phyloP scores from a whole-genome alignment of 2,888 invertebrate species.

The Seira ritae region DNA sequence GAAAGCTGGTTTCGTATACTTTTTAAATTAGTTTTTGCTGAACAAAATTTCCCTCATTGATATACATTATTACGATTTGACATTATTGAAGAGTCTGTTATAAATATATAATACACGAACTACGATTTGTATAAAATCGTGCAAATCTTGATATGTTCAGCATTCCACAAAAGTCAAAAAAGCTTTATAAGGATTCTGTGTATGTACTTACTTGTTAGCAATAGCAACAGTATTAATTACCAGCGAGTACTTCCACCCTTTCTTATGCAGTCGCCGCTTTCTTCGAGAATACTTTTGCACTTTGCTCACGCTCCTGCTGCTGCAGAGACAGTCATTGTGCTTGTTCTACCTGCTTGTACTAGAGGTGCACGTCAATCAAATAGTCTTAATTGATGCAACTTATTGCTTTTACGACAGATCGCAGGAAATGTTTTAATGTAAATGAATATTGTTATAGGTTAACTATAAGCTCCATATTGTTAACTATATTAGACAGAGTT shows the following conservation, averaged over 20 bases:
- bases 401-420: no score
- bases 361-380: background rate
- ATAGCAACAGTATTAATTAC: constrained; percentile 64
- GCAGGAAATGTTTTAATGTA: no score
- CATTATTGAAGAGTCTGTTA: constrained; percentile 6
- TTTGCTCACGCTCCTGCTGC: background rate
- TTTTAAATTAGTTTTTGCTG: background rate
- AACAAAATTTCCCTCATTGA: background rate
- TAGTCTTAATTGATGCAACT: no score
- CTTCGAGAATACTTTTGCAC: constrained; percentile 3
- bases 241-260: constrained; percentile 52
- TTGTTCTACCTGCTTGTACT: background rate
- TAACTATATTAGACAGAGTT: no score
- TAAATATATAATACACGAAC: no score
- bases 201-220: constrained; percentile 45
- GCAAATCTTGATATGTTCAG: constrained; percentile 14
- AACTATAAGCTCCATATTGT: no score
- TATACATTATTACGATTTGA: background rate
- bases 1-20: background rate
- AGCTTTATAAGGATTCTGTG: constrained; percentile 27
- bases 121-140: background rate
- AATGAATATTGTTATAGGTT: no score
- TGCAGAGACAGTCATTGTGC: no score
- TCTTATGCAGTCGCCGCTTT: background rate
- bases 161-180: constrained; percentile 43